Evolutionary conservation across 1,140 invertebrate genomes (phyloP), one percentile per base, ranked within the genome.

Genomic region (Drosophila santomea): DNA sequence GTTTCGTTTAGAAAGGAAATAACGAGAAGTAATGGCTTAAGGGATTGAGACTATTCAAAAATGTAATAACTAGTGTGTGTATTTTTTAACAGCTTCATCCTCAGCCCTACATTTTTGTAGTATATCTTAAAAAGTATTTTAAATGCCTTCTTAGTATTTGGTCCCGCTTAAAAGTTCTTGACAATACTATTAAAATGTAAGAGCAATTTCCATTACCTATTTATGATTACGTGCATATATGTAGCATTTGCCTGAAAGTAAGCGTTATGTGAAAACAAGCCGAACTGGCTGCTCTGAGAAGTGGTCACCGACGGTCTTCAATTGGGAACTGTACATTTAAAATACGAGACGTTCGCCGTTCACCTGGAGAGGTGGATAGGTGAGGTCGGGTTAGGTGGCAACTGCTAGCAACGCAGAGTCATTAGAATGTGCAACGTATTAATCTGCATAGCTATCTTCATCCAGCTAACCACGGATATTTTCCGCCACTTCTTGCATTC

Each of bases 251-350:
- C 28, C 7, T n/a, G n/a, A n/a, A n/a, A n/a, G n/a, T n/a, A n/a
- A n/a, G 3, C 7, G 5, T 44, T 17, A 3, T 15, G 10, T 20
- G 10, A 6, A 47, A 47, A n/a, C 23, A 47, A 47, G 2, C 3
- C 3, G 7, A 66, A 28, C 41, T 20, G 25, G 20, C 62, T 32
- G 43, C 36, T 36, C 25, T 12, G 12, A 25, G 38, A 45, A 76
- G 63, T 68, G n/a, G 63, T 63, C 56, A 43, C 44, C 73, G 43
- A 69, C 69, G 56, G 57, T 39, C 64, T 11, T 32, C 56, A 41
- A 57, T 88, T 86, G 82, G 48, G 77, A 73, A 82, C 86, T 82
- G 36, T 62, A 73, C 71, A 86, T 82, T 88, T 86, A 80, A 83
- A 83, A 80, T 25, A 56, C 63, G 44, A 64, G 61, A 69, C 67